Conservation (phyloP, 2,797 vertebrate genomes). For the Pangasius macronema region DNA sequence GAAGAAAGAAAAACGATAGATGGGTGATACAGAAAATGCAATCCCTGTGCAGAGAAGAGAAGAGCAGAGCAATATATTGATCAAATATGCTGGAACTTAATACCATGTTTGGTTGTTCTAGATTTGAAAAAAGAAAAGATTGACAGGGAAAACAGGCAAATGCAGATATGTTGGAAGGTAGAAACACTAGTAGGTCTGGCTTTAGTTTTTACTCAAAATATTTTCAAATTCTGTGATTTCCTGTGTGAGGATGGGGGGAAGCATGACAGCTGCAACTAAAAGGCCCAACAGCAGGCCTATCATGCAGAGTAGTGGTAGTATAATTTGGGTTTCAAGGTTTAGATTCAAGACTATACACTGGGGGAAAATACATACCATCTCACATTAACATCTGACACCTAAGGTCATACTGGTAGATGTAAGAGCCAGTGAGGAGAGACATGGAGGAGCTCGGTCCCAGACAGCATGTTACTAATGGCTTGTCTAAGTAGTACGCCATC, state of each 20-base stretch:
- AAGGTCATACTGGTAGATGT: conserved; percentile 78
- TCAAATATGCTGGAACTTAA: conserved; percentile 11
- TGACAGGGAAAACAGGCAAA: neutral
- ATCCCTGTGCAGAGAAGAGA: conserved; percentile 9
- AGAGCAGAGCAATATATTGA: neutral
- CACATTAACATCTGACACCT: conserved; percentile 47
- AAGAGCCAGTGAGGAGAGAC: conserved; percentile 61
- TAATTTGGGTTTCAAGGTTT: neutral
- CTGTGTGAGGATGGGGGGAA: neutral
- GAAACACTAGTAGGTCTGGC: neutral
- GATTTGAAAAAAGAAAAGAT: neutral
- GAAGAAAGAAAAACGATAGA: conserved; percentile 13
- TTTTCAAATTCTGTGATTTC: conserved; percentile 10
- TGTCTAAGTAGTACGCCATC: conserved; percentile 18
- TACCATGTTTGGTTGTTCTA: conserved; percentile 2
- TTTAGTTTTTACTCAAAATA: neutral
- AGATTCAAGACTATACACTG: neutral
- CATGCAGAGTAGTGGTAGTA: neutral
- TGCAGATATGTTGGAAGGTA: neutral
- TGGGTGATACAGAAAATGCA: neutral
- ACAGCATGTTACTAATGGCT: conserved; percentile 1
- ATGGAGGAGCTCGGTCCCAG: neutral
- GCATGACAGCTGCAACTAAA: neutral
- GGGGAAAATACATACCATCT: neutral
- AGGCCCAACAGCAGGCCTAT: neutral